These are phyloP conservation scores for Lepilemur septentrionalis DNA, from an alignment of 2,797 vertebrate genomes.

Conservation along the genomic window DNA sequence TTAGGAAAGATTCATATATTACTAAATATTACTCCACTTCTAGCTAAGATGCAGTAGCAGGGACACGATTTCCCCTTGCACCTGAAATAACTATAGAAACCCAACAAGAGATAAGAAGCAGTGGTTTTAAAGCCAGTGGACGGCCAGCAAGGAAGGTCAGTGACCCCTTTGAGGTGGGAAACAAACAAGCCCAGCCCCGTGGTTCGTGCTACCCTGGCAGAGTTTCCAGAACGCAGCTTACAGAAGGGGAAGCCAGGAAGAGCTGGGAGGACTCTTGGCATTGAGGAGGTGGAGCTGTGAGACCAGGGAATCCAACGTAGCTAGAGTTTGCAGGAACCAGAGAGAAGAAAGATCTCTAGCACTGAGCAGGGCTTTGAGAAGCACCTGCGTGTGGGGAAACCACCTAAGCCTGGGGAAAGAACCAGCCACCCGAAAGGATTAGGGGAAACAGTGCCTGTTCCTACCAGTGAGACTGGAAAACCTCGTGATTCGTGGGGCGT, in stretches of 20 bases:
- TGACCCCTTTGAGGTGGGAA: background rate
- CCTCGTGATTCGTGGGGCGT: accelerated
- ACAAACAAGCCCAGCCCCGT: background rate
- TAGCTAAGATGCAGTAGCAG: background rate
- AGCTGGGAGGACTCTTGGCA: background rate
- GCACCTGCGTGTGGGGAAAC: background rate
- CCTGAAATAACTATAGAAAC: background rate
- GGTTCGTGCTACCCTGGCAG: background rate
- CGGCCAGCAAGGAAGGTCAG: accelerated
- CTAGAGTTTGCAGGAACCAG: background rate
- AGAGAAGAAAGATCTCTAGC: background rate
- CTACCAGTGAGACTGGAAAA: background rate
- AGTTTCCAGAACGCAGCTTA: background rate
- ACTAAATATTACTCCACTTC: background rate
- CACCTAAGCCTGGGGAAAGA: background rate
- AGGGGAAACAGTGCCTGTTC: background rate
- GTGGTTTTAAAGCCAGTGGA: background rate
- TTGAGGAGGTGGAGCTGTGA: background rate
- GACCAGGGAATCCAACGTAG: background rate
- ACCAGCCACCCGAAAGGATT: accelerated
- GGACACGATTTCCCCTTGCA: background rate
- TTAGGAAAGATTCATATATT: background rate
- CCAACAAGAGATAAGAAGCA: background rate
- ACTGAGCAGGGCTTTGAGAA: background rate
- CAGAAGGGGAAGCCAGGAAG: background rate